A percentile compares a stretch with the other conserved stretches of the same genome.
Evolutionary conservation across 2,113 vertebrate species (phyloP).

Genomic region (Centrocercus urophasianus): DNA sequence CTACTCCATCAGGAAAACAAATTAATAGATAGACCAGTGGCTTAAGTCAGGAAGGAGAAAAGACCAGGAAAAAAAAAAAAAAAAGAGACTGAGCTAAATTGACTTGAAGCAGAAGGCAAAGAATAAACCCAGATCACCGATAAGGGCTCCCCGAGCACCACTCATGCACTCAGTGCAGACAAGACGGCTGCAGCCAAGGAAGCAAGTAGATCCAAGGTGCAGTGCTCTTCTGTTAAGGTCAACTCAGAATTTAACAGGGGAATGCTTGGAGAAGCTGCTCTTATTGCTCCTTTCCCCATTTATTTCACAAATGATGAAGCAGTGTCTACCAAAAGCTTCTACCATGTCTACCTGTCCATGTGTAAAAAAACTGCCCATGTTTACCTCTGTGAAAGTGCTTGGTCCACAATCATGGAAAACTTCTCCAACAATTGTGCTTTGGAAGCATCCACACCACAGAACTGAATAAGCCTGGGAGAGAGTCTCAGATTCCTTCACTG

Average conservation of each 20-base stretch:
- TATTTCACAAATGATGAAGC: not conserved
- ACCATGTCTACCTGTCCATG: too few relatives aligned
- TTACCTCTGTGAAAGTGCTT: not conserved
- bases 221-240: not conserved
- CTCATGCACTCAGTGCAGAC: accelerated
- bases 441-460: not conserved
- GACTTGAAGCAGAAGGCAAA: not conserved
- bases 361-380: too few relatives aligned
- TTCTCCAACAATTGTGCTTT: not conserved
- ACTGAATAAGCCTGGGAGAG: not conserved
- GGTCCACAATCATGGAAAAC: not conserved
- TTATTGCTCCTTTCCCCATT: not conserved
- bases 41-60: not conserved
- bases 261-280: not conserved
- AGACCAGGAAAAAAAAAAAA: not conserved
- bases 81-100: not conserved
- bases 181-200: accelerated
- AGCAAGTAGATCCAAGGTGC: not conserved
- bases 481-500: not conserved
- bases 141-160: not conserved
- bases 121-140: not conserved
- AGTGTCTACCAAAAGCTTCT: not conserved
- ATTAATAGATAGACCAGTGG: constrained; percentile 11
- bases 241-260: not conserved
- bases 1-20: constrained; percentile 49